Evolutionary conservation across 2,888 invertebrate genomes (phyloP).

Genomic region (Aromia moschata): DNA sequence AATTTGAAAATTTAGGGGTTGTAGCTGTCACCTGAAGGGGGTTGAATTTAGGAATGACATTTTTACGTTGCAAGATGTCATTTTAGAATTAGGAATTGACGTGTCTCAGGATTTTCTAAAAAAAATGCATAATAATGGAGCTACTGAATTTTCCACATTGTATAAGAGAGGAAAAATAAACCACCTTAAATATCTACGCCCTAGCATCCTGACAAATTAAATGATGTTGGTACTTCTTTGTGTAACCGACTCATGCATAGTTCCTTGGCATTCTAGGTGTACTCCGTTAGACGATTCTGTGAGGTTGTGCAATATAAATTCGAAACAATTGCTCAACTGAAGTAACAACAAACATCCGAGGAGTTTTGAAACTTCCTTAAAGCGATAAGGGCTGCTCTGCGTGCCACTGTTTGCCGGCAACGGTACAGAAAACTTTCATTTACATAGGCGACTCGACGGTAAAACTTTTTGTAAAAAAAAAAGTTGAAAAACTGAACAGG

Average conservation of each 20-base stretch:
- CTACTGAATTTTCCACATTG: too few relatives aligned
- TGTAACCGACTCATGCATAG: conserved; percentile 48
- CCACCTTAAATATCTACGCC: too few relatives aligned
- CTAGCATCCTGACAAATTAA: too few relatives aligned
- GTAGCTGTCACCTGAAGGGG: too few relatives aligned
- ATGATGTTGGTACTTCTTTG: too few relatives aligned
- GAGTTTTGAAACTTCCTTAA: conserved; percentile 24
- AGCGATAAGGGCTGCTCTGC: conserved; percentile 24
- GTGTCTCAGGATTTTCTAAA: too few relatives aligned
- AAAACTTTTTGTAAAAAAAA: conserved; percentile 12
- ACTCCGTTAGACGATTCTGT: conserved; percentile 5
- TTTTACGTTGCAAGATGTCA: too few relatives aligned
- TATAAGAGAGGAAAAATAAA: too few relatives aligned
- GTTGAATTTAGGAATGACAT: too few relatives aligned
- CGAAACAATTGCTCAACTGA: conserved; percentile 33
- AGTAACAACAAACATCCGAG: conserved; percentile 33
- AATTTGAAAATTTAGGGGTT: too few relatives aligned
- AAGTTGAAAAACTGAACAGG: conserved; percentile 1
- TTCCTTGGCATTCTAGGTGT: conserved; percentile 28
- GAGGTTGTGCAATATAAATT: conserved; percentile 22
- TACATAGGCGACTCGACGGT: conserved; percentile 28
- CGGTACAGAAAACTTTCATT: conserved; percentile 25
- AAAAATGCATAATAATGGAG: too few relatives aligned
- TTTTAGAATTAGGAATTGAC: too few relatives aligned
- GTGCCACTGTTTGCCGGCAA: conserved; percentile 20